phyloP scores from a whole-genome alignment of 2,797 vertebrate species.

The Halcyon smyrnensis region DNA sequence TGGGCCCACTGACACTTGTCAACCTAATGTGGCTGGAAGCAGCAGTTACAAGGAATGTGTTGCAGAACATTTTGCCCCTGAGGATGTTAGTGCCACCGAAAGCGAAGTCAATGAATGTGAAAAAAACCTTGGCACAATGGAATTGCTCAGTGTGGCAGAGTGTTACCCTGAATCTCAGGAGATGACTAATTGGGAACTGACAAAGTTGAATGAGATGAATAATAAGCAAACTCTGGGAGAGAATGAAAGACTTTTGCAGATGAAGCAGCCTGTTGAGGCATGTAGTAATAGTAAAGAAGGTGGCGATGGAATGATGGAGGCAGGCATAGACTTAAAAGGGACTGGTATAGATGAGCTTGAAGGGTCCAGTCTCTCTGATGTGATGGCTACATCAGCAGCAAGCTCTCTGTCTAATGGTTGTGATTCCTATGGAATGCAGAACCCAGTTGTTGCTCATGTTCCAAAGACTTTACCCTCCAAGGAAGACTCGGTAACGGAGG shows the following conservation, averaged over 20 bases:
- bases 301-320: conserved; percentile 42
- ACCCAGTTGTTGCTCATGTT: conserved; percentile 78
- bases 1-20: conserved; percentile 53
- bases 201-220: conserved; percentile 73
- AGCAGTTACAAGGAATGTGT: conserved; percentile 56
- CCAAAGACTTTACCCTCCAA: conserved; percentile 88
- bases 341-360: conserved; percentile 66
- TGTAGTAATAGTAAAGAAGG: conserved; percentile 47
- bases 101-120: conserved; percentile 49
- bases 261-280: conserved; percentile 49
- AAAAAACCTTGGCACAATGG: conserved; percentile 51
- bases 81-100: conserved; percentile 57
- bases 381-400: conserved; percentile 68
- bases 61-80: conserved; percentile 60
- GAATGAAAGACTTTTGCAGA: conserved; percentile 59
- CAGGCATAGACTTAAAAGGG: conserved; percentile 61
- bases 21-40: conserved; percentile 47
- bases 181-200: conserved; percentile 72
- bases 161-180: conserved; percentile 77
- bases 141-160: conserved; percentile 56
- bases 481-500: conserved; percentile 96
- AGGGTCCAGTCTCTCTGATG: conserved; percentile 65
- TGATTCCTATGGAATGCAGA: conserved; percentile 87
- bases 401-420: conserved; percentile 78
- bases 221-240: conserved; percentile 70